A percentile compares a stretch with the other conserved stretches of the same genome.
Evolutionary conservation across 2,797 vertebrate genomes (phyloP).

Genomic region (Helarctos malayanus): DNA sequence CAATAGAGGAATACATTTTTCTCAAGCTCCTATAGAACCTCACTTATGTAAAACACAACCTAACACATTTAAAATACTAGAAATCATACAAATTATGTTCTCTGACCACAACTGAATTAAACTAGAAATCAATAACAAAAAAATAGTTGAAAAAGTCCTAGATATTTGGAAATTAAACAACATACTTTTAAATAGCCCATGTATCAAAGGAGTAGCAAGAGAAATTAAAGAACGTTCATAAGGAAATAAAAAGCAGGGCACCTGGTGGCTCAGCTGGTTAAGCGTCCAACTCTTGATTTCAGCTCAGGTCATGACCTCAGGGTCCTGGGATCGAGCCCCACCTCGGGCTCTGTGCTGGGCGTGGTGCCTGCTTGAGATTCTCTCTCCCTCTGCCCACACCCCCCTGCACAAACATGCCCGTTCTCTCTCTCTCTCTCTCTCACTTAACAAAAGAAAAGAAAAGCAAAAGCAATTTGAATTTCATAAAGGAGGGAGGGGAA

Average conservation of each 20-base stretch:
- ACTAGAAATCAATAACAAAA: neutral
- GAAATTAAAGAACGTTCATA: neutral
- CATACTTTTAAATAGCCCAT: neutral
- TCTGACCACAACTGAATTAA: neutral
- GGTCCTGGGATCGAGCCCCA: neutral
- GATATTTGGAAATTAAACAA: slow-evolving; percentile 48
- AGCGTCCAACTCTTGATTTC: neutral
- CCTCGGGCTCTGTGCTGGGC: neutral
- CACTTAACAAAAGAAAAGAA: neutral
- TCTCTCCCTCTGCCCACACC: neutral
- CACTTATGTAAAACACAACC: neutral
- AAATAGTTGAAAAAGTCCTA: neutral
- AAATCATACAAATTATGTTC: neutral
- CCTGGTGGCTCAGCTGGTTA: neutral
- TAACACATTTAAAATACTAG: neutral
- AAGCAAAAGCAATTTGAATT: slow-evolving; percentile 45
- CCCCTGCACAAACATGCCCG: fast-evolving
- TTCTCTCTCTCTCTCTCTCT: neutral
- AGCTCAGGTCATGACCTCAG: neutral
- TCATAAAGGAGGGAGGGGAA: neutral
- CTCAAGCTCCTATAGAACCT: neutral
- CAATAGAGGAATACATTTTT: neutral
- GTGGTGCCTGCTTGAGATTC: neutral
- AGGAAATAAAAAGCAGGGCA: neutral
- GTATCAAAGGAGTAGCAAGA: neutral